These are phyloP conservation scores for Mirounga angustirostris DNA, from an alignment of 2,113 vertebrate species.

Conservation along the genomic window DNA sequence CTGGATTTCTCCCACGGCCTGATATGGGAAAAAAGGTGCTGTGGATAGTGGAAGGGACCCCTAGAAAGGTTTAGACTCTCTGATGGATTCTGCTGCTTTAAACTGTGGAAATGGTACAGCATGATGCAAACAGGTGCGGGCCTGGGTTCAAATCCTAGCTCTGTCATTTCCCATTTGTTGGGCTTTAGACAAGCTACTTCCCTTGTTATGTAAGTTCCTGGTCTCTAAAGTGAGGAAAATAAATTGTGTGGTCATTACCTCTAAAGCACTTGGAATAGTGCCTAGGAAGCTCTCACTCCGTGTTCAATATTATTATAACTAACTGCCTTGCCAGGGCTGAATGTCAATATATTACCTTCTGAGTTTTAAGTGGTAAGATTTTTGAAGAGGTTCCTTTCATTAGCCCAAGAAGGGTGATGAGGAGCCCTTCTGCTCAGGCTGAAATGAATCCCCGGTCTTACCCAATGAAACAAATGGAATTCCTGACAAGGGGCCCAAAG, in stretches of 20 bases:
- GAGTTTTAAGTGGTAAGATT: conserved; percentile 33
- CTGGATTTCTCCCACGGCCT: neutral
- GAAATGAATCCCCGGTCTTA: neutral
- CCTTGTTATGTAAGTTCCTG: neutral
- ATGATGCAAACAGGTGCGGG: neutral
- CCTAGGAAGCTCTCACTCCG: neutral
- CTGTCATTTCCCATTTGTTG: neutral
- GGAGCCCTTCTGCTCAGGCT: neutral
- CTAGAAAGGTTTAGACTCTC: neutral
- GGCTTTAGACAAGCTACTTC: neutral
- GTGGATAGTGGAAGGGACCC: neutral
- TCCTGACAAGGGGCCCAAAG: neutral
- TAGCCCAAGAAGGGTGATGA: neutral
- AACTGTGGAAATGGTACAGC: neutral
- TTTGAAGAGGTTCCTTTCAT: neutral
- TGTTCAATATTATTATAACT: neutral
- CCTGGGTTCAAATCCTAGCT: neutral
- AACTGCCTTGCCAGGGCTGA: neutral
- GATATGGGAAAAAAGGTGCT: neutral
- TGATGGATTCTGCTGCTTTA: neutral
- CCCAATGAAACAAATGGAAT: neutral
- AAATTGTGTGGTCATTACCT: neutral
- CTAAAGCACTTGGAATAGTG: neutral
- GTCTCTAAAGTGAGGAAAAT: conserved; percentile 1
- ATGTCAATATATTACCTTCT: neutral